Percentiles rank a stretch among this genome's conserved stretches.
Evolutionary conservation across 2,797 vertebrate genomes (phyloP).

Genomic region (Brotula barbata): DNA sequence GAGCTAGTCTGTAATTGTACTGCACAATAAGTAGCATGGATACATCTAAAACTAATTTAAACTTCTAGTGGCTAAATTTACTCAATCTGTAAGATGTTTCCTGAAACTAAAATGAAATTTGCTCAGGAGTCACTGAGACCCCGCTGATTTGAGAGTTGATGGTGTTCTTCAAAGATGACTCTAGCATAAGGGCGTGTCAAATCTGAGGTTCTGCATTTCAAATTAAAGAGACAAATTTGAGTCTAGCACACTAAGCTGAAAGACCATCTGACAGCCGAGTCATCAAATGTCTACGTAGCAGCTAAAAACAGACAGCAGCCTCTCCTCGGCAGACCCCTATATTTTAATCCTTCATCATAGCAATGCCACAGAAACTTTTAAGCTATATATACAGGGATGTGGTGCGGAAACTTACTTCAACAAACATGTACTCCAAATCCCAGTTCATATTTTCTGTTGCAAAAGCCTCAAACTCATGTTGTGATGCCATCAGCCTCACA

Average conservation of each 20-base stretch:
- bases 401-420: conserved; percentile 81
- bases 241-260: neutral
- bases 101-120: conserved; percentile 24
- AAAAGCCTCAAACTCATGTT: conserved; percentile 68
- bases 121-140: neutral
- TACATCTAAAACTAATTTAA: neutral
- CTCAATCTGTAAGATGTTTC: conserved; percentile 14
- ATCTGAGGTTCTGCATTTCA: conserved; percentile 9
- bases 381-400: neutral
- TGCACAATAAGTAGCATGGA: neutral
- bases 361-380: conserved; percentile 1
- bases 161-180: conserved; percentile 3
- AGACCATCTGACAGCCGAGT: neutral
- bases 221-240: neutral
- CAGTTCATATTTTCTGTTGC: conserved; percentile 73
- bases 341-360: neutral
- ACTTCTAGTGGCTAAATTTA: conserved; percentile 23
- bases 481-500: conserved; percentile 40
- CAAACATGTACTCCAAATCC: conserved; percentile 84
- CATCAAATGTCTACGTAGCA: neutral
- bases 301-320: neutral
- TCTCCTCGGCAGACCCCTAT: neutral
- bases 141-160: conserved; percentile 18
- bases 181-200: conserved; percentile 50
- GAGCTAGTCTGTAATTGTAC: neutral